These are phyloP conservation scores for Gryllus longicercus DNA, from an alignment of 2,888 invertebrate species.

Conservation along the genomic window DNA sequence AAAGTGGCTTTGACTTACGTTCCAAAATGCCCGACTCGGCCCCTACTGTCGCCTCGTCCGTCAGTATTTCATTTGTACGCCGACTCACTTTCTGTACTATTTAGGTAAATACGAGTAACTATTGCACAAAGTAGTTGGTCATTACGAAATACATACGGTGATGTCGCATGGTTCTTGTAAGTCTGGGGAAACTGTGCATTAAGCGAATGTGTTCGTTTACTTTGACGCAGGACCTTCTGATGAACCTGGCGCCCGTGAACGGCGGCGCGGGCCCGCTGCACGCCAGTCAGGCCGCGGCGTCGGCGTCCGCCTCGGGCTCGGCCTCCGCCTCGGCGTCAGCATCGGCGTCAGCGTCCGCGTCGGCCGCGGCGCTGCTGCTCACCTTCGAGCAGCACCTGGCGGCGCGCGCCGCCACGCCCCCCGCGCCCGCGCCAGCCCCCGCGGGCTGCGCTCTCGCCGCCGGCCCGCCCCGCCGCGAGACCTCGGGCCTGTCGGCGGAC, in stretches of 20 bases:
- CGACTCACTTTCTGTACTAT: no score
- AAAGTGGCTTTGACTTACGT: no score
- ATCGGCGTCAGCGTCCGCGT: constrained; percentile 17
- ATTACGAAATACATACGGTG: no score
- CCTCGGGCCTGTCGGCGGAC: not conserved
- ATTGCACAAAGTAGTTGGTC: no score
- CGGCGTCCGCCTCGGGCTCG: constrained; percentile 28
- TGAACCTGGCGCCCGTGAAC: constrained; percentile 56
- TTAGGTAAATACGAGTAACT: no score
- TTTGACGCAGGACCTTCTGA: constrained; percentile 52
- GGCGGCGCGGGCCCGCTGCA: constrained; percentile 46
- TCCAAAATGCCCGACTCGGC: no score
- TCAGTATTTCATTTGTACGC: no score
- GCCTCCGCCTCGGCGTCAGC: constrained; percentile 32
- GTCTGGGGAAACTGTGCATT: no score
- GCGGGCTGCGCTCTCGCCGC: constrained; percentile 43
- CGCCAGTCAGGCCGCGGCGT: constrained; percentile 40
- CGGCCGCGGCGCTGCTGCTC: constrained; percentile 41
- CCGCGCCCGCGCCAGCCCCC: not conserved
- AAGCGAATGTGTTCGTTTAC: no score
- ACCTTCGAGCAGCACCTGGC: constrained; percentile 54
- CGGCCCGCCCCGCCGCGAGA: not conserved
- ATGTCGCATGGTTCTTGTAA: no score
- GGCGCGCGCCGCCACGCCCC: constrained; percentile 49
- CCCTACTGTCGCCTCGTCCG: no score